Base-by-base conservation (phyloP, 2,113 vertebrate species). In the Loxodonta africana region DNA sequence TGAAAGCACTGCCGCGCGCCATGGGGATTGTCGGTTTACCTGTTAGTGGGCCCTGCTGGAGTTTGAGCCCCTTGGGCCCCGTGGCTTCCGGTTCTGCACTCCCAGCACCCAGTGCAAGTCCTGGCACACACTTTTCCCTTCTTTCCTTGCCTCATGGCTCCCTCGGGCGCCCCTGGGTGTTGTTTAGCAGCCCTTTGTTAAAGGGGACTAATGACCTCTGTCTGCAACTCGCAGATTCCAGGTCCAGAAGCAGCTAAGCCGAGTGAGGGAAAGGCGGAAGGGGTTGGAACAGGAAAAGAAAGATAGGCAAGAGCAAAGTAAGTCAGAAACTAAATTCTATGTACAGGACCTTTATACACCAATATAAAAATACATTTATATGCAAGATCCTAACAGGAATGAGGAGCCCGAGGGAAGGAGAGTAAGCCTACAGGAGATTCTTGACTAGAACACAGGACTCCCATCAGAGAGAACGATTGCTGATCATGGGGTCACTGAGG, bases 31-130 rank as follows among this genome's bases (percentile, higher is more conserved):
- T 10, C 0, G 0, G 53, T 14, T 25, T 7, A 83, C 53, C 44
- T 33, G 20, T 53, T 82, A 46, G 20, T 48, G 28, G 60, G 33
- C 21, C 73, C 51, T 37, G 63, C 30, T n/a, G 12, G 2, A 69
- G 51, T 37, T 14, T 0, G 8, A 73, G 51, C 4, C 0, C 26
- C 63, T 33, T 51, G 53, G 62, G 18, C 7, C 11, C 57, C n/a
- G 20, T 9, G 5, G n/a, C 26, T 63, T 53, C 14, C 0, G 0
- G 20, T n/a, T 74, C 76, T 44, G 46, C 30, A n/a, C 28, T 12
- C 76, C 46, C n/a, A 41, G 76, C 15, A 18, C 8, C 6, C 53
- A 71, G 15, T n/a, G 30, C 15, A 17, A 71, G 14, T 14, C 41
- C 41, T 76, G 21, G 73, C 41, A 2, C 44, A 28, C 25, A 28